phyloP scores from a whole-genome alignment of 2,797 vertebrate species.

The Australoheros facetus region DNA sequence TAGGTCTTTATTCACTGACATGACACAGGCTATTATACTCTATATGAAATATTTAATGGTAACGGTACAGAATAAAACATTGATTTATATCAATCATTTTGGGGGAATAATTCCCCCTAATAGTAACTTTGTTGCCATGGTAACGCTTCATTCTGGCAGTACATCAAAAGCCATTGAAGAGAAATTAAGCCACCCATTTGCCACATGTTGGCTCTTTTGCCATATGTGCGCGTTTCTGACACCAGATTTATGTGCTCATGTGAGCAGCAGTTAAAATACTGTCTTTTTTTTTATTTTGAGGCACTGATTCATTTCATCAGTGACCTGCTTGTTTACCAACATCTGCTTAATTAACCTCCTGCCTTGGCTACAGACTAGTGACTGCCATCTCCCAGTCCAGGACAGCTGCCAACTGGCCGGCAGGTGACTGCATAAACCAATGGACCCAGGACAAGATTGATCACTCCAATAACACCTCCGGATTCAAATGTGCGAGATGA shows the following conservation, averaged over 20 bases:
- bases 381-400: constrained; percentile 37
- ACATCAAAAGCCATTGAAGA: constrained; percentile 61
- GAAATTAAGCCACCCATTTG: constrained; percentile 70
- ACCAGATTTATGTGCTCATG: constrained; percentile 49
- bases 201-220: constrained; percentile 77
- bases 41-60: constrained; percentile 24
- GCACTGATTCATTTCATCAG: constrained; percentile 51
- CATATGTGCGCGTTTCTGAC: constrained; percentile 68
- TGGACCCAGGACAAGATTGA: constrained; percentile 72
- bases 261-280: constrained; percentile 37
- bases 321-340: constrained; percentile 77
- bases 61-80: constrained; percentile 24
- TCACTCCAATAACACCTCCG: constrained; percentile 66
- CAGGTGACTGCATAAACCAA: constrained; percentile 71
- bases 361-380: constrained; percentile 53
- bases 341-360: constrained; percentile 81
- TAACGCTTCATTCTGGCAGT: constrained; percentile 50
- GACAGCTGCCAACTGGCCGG: constrained; percentile 70
- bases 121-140: constrained; percentile 60
- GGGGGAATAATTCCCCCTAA: constrained; percentile 35
- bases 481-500: constrained; percentile 66
- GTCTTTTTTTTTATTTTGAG: constrained; percentile 36
- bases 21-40: constrained; percentile 12
- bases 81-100: constrained; percentile 46
- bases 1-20: constrained; percentile 8